These are phyloP conservation scores for Donacobius atricapilla DNA, from an alignment of 2,113 vertebrate species.

Conservation along the genomic window DNA sequence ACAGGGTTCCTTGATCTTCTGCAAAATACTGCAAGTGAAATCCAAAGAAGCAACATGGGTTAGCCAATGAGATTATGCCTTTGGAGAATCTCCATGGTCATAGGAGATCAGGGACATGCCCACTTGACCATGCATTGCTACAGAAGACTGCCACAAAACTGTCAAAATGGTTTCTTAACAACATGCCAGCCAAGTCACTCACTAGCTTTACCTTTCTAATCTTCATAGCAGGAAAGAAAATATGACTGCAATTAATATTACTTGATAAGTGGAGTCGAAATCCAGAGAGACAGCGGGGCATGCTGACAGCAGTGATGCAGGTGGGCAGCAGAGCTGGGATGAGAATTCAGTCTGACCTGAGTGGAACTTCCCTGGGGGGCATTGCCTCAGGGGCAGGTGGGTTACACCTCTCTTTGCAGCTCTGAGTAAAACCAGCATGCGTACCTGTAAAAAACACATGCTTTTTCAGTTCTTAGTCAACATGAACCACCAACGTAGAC, in stretches of 20 bases:
- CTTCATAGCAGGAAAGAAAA: background rate
- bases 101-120: background rate
- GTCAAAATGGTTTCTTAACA: background rate
- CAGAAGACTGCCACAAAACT: background rate
- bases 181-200: rapidly evolving
- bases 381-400: background rate
- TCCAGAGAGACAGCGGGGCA: background rate
- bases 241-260: background rate
- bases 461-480: background rate
- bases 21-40: background rate
- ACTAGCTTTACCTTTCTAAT: background rate
- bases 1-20: background rate
- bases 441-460: background rate
- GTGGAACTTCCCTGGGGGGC: background rate
- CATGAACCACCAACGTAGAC: background rate
- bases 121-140: background rate
- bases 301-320: background rate
- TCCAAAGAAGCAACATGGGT: background rate
- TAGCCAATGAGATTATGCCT: background rate
- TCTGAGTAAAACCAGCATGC: background rate
- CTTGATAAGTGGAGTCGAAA: background rate
- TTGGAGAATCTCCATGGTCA: background rate
- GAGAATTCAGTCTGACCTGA: background rate
- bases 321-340: background rate
- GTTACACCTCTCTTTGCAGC: background rate